Evolutionary conservation across 2,888 invertebrate species (phyloP).

Genomic region (Myathropa florea): DNA sequence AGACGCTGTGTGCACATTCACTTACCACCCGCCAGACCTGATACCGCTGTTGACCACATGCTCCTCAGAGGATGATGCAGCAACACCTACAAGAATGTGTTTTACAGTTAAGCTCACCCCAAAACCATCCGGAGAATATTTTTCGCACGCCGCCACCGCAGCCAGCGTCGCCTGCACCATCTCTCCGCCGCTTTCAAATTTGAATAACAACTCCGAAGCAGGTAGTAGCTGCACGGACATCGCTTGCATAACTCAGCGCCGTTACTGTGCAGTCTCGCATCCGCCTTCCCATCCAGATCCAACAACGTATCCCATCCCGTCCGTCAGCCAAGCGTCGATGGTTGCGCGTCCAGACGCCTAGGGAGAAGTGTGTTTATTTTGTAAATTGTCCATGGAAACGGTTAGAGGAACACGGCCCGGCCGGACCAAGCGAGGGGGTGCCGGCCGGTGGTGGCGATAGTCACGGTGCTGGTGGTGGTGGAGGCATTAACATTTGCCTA

Average conservation of each 20-base stretch:
- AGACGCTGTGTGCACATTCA: neutral
- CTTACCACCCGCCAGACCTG: slow-evolving; percentile 7
- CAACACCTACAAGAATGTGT: slow-evolving; percentile 71
- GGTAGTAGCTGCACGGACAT: slow-evolving; percentile 44
- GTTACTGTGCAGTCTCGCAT: neutral
- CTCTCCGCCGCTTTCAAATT: slow-evolving; percentile 38
- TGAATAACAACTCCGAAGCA: slow-evolving; percentile 68
- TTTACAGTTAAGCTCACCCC: slow-evolving; percentile 68
- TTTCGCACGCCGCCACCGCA: slow-evolving; percentile 57
- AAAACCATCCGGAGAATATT: slow-evolving; percentile 61
- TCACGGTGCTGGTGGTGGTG: neutral
- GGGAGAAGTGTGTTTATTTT: slow-evolving; percentile 66
- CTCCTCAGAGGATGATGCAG: slow-evolving; percentile 54
- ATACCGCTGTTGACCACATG: slow-evolving; percentile 63
- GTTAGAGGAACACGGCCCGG: slow-evolving; percentile 49
- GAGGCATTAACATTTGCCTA: slow-evolving; percentile 60
- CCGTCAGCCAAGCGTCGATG: slow-evolving; percentile 25
- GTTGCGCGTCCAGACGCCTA: slow-evolving; percentile 24
- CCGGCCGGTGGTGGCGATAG: neutral
- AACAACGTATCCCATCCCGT: slow-evolving; percentile 34
- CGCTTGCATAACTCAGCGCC: slow-evolving; percentile 45
- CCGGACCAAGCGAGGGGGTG: neutral
- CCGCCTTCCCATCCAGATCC: slow-evolving; percentile 49
- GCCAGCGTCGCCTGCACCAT: neutral
- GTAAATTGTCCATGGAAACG: slow-evolving; percentile 68